Base-by-base conservation (phyloP, 2,113 vertebrate species). In the Archilochus colubris region DNA sequence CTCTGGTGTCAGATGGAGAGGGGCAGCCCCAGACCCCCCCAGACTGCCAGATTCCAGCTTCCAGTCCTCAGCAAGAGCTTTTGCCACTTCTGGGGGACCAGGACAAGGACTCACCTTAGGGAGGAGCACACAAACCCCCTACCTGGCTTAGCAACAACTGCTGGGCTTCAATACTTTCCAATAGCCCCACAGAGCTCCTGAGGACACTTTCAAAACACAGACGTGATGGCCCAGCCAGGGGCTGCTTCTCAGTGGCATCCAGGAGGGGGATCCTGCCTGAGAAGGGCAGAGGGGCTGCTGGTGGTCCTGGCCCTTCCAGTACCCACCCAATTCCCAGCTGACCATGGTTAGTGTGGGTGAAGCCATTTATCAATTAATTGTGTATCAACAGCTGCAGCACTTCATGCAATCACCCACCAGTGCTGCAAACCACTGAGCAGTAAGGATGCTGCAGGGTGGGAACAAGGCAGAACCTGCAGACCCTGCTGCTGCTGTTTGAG, bases 291-390 rank as follows among this genome's bases (percentile, higher is more conserved):
- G n/a, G 5, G 3, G n/a, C 20, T 63, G 18, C 50, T 28, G 8
- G 2, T 54, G 8, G 4, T 25, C 51, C 25, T 23, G 22, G n/a
- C 24, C 76, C 48, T 48, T 38, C 83, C 23, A n/a, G 33, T 38
- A 48, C 31, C 17, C 3, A 2, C 22, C 12, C 1, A 1, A 18
- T 3, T 19, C 64, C 77, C 5, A 14, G 11, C 46, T 27, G 64
- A 66, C 15, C 69, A 7, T 0, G 17, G 17, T 17, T 24, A 46
- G 69, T 1, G 1, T 40, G 43, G 59, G 12, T 76, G 81, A 61
- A 73, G 48, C n/a, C 9, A 28, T 43, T 70, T 44, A 81, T 62
- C 80, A 27, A 92, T 88, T 86, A 36, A 66, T 81, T 85, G 13
- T n/a, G 7, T 14, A 69, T 48, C 74, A 83, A 33, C 84, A 82